These are phyloP conservation scores for Rhombomys opimus DNA, from an alignment of 2,113 vertebrate genomes.

Conservation along the genomic window DNA sequence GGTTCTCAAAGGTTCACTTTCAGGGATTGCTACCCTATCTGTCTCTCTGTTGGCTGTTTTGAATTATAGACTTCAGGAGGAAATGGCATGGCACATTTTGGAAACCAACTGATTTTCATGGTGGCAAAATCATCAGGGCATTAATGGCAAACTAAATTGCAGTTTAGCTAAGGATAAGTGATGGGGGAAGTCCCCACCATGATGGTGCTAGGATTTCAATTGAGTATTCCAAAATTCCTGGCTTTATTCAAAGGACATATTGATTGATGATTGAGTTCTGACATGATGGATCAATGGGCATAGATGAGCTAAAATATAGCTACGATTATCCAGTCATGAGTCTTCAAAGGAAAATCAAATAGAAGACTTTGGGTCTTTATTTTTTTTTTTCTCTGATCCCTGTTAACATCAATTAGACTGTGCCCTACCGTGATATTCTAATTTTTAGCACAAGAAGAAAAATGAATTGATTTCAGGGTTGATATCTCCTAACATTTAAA, in stretches of 20 bases:
- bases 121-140: neutral
- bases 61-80: neutral
- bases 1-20: neutral
- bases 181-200: neutral
- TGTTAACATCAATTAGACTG: slow-evolving; percentile 85
- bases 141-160: slow-evolving; percentile 42
- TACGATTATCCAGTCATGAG: slow-evolving; percentile 46
- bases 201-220: slow-evolving; percentile 42
- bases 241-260: slow-evolving; percentile 69
- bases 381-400: slow-evolving; percentile 76
- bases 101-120: slow-evolving; percentile 46
- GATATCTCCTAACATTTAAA: slow-evolving; percentile 90
- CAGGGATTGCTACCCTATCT: neutral
- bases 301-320: slow-evolving; percentile 67
- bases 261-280: slow-evolving; percentile 72
- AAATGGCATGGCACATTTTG: neutral
- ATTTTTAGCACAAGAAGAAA: slow-evolving; percentile 85
- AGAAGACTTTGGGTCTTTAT: slow-evolving; percentile 63
- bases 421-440: slow-evolving; percentile 84
- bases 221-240: slow-evolving; percentile 60
- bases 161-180: slow-evolving; percentile 63
- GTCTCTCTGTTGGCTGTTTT: neutral
- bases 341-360: slow-evolving; percentile 72
- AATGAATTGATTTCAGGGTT: slow-evolving; percentile 89
- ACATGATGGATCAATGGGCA: slow-evolving; percentile 67